Evolutionary conservation across 2,113 vertebrate genomes (phyloP).

Genomic region (Grammomys surdaster): DNA sequence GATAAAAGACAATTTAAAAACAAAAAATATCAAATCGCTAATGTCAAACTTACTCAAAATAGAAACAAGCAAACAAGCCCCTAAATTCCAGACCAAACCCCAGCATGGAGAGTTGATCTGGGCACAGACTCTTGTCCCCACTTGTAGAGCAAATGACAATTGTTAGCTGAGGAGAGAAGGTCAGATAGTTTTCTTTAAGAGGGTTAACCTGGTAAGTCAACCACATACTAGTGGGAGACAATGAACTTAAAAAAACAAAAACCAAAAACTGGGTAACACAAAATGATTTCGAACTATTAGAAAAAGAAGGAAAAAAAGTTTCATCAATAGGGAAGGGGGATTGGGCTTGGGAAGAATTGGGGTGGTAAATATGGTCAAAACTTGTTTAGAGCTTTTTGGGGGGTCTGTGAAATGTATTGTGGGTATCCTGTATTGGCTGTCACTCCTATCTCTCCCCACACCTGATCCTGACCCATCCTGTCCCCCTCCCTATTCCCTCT

Average conservation of each 20-base stretch:
- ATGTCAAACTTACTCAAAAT: neutral
- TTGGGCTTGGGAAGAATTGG: neutral
- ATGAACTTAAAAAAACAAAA: neutral
- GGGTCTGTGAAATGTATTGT: no score
- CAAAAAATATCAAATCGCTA: neutral
- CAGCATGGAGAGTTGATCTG: neutral
- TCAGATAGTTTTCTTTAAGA: neutral
- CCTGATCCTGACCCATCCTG: no score
- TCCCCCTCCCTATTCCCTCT: no score
- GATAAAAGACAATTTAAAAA: neutral
- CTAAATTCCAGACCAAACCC: neutral
- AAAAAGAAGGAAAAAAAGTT: neutral
- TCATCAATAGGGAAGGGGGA: neutral
- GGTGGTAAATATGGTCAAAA: neutral
- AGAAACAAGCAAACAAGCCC: neutral
- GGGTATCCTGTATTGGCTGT: no score
- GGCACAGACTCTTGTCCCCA: neutral
- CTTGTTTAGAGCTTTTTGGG: no score
- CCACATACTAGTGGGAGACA: neutral
- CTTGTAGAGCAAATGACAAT: neutral
- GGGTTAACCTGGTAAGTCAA: neutral
- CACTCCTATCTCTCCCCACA: no score
- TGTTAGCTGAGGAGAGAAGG: neutral
- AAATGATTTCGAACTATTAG: neutral
- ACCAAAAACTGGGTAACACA: neutral